These are phyloP conservation scores for Thumatha senex DNA, from an alignment of 2,888 invertebrate genomes.

Conservation along the genomic window DNA sequence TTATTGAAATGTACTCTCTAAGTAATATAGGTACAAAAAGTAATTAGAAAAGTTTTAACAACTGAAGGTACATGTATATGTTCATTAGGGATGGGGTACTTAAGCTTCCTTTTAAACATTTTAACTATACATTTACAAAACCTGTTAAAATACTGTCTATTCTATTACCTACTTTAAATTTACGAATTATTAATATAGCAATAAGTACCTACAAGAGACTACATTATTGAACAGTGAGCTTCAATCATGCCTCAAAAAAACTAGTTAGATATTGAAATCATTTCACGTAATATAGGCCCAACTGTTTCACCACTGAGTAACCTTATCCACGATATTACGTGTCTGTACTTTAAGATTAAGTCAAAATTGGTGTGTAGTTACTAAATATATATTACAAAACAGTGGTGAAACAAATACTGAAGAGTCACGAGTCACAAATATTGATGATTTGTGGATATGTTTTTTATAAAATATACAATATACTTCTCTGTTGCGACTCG, in stretches of 20 bases:
- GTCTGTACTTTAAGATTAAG: too few species aligned
- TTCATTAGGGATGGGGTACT: not conserved
- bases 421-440: conserved; percentile 6
- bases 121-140: not conserved
- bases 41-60: not conserved
- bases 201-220: not conserved
- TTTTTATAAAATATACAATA: not conserved
- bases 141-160: not conserved
- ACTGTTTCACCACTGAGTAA: conserved; percentile 2
- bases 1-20: conserved; percentile 4
- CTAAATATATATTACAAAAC: not conserved
- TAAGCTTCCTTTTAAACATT: not conserved
- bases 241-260: conserved; percentile 15
- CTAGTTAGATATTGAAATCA: not conserved
- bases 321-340: not conserved
- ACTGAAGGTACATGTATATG: not conserved
- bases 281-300: conserved; percentile 8
- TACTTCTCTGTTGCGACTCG: conserved; percentile 5
- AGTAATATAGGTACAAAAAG: not conserved
- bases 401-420: conserved; percentile 2
- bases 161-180: not conserved
- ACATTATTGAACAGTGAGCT: not conserved
- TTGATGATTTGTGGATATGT: not conserved
- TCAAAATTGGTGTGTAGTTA: too few species aligned
- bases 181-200: not conserved